Evolutionary conservation across 2,888 invertebrate genomes (phyloP), one percentile per base, ranked within the genome.

Genomic region (Apotomis turbidana): DNA sequence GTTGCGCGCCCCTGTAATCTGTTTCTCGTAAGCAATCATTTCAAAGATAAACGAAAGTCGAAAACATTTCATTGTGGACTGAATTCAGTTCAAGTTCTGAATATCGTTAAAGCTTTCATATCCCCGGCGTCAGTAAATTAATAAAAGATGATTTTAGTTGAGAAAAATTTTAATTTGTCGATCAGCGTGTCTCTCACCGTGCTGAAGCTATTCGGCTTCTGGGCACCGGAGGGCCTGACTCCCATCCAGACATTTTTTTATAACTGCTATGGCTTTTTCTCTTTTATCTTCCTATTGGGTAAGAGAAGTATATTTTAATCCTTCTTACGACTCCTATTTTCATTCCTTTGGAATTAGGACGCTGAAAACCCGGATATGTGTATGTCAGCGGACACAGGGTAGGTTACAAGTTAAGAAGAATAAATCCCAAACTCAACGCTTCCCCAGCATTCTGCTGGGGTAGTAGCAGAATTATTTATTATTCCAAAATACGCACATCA

Each of bases 261-360:
- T 66, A 80, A 80, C 68, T 79, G 78, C 51, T 90, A 88, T 52
- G 82, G 85, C n/a, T 76, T 82, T 4, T 76, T 89, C 38, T 84
- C 82, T 0, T 91, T 93, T 54, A 89, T 90, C 86, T 87, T 89
- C 74, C 64, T 91, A 13, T 80, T 93, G 69, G 93, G 93, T 93
- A 82, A 77, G 87, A 81, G 63, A 49, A 27, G 27, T 27, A 27
- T 2, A 27, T 27, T 27, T 27, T 27, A 27, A 27, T 27, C 27
- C 27, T 27, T 27, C 27, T 1, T 27, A 27, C 27, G 27, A 27
- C 27, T 27, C 27, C 27, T 27, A 27, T 27, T 27, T 27, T 27
- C 27, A 27, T 27, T 27, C 27, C 27, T 27, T 27, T 27, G 27
- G 27, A 27, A 27, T 27, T 1, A 27, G 2, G 27, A 27, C 27